A percentile compares a stretch with the other conserved stretches of the same genome.
These are phyloP conservation scores for Lottia scabra DNA, from an alignment of 2,888 invertebrate species.

Conservation along the genomic window DNA sequence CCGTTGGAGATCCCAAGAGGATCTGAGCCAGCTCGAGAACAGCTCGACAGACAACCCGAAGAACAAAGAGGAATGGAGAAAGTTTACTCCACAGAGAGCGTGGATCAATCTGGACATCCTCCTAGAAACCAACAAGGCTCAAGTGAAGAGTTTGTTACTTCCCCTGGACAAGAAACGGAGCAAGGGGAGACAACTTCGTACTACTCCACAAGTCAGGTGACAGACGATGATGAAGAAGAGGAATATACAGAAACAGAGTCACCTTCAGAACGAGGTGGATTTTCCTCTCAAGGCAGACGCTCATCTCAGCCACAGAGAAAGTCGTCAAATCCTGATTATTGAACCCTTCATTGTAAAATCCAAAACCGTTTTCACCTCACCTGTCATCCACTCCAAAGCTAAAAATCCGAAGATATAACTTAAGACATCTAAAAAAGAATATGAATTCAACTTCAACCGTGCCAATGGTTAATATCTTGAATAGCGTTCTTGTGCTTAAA, in stretches of 20 bases:
- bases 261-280: too few species aligned
- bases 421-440: too few species aligned
- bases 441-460: too few species aligned
- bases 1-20: conserved; percentile 15
- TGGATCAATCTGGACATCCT: neutral
- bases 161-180: neutral
- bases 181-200: neutral
- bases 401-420: too few species aligned
- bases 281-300: too few species aligned
- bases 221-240: conserved; percentile 15
- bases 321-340: too few species aligned
- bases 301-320: too few species aligned
- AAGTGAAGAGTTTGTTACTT: neutral
- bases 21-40: conserved; percentile 26
- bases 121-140: conserved; percentile 14
- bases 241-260: neutral
- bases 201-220: neutral
- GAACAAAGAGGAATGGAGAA: conserved; percentile 25
- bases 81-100: conserved; percentile 20
- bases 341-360: too few species aligned
- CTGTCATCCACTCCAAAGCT: too few species aligned
- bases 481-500: too few species aligned
- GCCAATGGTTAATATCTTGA: too few species aligned
- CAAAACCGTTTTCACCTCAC: too few species aligned
- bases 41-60: conserved; percentile 26